Conservation (phyloP, 2,888 invertebrate genomes). For the Octonoba sinensis region DNA sequence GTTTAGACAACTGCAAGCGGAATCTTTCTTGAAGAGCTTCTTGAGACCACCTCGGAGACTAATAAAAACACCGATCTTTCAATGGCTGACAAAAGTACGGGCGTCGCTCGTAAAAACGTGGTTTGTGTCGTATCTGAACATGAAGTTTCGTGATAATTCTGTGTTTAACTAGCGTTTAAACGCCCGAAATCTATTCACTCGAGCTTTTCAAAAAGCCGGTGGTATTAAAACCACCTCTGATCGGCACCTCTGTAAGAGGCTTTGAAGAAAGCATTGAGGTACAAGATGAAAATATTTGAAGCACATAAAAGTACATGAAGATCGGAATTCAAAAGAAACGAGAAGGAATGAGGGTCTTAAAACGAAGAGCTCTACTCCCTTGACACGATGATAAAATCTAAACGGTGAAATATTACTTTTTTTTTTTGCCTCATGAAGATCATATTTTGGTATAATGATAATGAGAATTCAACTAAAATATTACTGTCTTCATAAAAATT, state of each 20-base stretch:
- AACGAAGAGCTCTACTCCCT: too few species aligned
- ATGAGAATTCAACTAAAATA: too few species aligned
- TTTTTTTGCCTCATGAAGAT: too few species aligned
- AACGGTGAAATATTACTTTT: too few species aligned
- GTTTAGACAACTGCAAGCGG: constrained; percentile 32
- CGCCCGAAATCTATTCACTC: constrained; percentile 7
- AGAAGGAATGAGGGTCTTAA: too few species aligned
- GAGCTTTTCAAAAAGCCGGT: constrained; percentile 11
- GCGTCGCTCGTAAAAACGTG: constrained; percentile 26
- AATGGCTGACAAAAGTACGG: constrained; percentile 12
- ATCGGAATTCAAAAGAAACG: too few species aligned
- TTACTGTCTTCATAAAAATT: too few species aligned
- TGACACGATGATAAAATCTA: too few species aligned
- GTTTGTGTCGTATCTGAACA: background rate
- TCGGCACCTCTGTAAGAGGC: constrained; percentile 13
- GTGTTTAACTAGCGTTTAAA: constrained; percentile 46
- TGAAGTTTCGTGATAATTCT: constrained; percentile 20
- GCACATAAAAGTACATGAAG: too few species aligned
- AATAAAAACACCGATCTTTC: constrained; percentile 38
- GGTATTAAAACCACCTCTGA: background rate
- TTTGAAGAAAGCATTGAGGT: background rate
- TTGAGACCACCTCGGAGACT: constrained; percentile 38
- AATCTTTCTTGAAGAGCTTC: constrained; percentile 20
- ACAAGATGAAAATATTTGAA: too few species aligned
- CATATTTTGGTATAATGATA: too few species aligned